Conservation (phyloP, 2,797 vertebrate species). For the Streptopelia turtur region DNA sequence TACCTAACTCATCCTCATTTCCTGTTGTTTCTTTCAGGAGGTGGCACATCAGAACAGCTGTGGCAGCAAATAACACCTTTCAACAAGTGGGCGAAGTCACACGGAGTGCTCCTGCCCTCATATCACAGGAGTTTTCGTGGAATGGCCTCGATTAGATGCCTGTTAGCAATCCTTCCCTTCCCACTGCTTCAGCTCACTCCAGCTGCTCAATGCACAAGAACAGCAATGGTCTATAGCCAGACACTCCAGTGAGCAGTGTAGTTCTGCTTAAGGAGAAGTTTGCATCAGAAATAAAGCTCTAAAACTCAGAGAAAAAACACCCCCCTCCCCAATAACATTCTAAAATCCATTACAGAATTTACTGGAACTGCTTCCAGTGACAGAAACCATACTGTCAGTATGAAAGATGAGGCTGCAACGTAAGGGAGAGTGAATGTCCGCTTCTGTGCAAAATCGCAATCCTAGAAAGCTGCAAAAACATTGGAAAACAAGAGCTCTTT, state of each 20-base stretch:
- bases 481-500: conserved; percentile 32
- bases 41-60: neutral
- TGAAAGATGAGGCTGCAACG: neutral
- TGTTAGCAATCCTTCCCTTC: neutral
- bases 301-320: neutral
- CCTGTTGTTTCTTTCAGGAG: neutral
- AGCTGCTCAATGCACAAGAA: neutral
- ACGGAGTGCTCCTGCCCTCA: neutral
- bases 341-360: neutral
- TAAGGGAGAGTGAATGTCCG: neutral
- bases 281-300: neutral
- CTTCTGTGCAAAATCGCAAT: neutral
- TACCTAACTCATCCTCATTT: neutral
- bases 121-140: neutral
- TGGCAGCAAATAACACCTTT: neutral
- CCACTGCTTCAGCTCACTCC: neutral
- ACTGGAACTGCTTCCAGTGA: neutral
- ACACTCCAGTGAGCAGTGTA: neutral
- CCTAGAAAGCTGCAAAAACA: conserved; percentile 28
- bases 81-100: neutral
- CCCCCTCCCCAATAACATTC: neutral
- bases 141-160: neutral
- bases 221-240: neutral
- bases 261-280: neutral
- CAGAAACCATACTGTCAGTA: neutral